Conservation (phyloP, 2,888 invertebrate genomes). For the Eristalis tenax region DNA sequence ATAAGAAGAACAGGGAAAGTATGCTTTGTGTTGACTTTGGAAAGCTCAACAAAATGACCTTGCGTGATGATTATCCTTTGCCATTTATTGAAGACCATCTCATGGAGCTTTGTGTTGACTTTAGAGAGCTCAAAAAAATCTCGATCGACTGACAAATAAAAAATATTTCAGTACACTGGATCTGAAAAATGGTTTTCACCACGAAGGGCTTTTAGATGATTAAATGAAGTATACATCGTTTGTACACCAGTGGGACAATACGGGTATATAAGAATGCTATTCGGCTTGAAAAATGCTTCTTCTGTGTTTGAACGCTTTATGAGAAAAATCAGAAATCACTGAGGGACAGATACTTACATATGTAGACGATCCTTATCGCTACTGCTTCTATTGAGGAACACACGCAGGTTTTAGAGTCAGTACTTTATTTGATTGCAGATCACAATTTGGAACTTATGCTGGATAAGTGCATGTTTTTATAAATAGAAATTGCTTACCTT, state of each 20-base stretch:
- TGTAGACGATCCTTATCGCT: too few species aligned
- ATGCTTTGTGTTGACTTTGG: not conserved
- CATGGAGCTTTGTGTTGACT: not conserved
- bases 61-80: not conserved
- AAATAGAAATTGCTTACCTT: too few species aligned
- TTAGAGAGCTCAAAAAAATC: not conserved
- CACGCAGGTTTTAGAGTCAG: too few species aligned
- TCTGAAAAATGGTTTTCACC: slow-evolving; percentile 1
- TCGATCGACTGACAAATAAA: not conserved
- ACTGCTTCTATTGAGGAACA: too few species aligned
- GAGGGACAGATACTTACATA: too few species aligned
- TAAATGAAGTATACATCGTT: not conserved
- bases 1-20: not conserved
- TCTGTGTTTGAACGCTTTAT: too few species aligned
- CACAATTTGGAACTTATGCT: too few species aligned
- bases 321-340: too few species aligned
- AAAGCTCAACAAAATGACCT: not conserved
- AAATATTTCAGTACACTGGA: not conserved
- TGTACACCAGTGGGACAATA: not conserved
- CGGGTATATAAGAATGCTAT: too few species aligned
- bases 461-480: too few species aligned
- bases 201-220: not conserved
- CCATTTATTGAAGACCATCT: not conserved
- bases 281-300: too few species aligned
- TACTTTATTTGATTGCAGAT: too few species aligned